These are phyloP conservation scores for Pomacea maculata DNA, from an alignment of 1,140 invertebrate species.

Conservation along the genomic window DNA sequence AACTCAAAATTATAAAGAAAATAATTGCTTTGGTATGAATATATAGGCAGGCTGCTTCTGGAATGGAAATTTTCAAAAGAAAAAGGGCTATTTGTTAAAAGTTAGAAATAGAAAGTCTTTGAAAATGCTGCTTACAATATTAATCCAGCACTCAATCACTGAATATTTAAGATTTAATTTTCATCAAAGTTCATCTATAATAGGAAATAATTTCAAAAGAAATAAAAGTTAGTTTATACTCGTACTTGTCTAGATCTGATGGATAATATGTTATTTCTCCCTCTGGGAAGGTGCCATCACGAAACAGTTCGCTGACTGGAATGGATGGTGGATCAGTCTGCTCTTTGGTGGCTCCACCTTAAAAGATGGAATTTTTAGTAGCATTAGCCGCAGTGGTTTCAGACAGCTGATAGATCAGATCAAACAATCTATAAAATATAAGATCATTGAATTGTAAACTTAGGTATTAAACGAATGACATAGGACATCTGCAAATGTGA, in stretches of 20 bases:
- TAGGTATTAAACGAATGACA: no score
- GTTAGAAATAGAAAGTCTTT: neutral
- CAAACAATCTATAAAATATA: neutral
- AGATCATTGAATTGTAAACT: neutral
- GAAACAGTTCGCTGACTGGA: slow-evolving; percentile 85
- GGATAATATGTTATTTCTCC: slow-evolving; percentile 67
- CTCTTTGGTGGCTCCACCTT: slow-evolving; percentile 53
- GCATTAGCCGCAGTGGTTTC: neutral
- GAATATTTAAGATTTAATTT: no score
- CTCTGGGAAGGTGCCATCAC: slow-evolving; percentile 75
- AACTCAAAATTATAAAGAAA: slow-evolving; percentile 2
- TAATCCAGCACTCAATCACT: no score
- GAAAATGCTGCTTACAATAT: no score
- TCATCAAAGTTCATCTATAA: slow-evolving; percentile 13
- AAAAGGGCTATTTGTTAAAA: neutral
- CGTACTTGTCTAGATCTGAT: slow-evolving; percentile 57
- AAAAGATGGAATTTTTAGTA: slow-evolving; percentile 2
- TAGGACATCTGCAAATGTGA: no score
- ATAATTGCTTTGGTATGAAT: neutral
- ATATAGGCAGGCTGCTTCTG: neutral
- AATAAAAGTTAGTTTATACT: neutral
- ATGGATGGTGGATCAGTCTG: slow-evolving; percentile 88
- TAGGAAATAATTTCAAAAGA: neutral
- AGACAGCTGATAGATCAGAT: neutral
- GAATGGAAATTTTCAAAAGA: neutral